Evolutionary conservation across 2,888 invertebrate genomes (phyloP).

Genomic region (Temnothorax unifasciatus): DNA sequence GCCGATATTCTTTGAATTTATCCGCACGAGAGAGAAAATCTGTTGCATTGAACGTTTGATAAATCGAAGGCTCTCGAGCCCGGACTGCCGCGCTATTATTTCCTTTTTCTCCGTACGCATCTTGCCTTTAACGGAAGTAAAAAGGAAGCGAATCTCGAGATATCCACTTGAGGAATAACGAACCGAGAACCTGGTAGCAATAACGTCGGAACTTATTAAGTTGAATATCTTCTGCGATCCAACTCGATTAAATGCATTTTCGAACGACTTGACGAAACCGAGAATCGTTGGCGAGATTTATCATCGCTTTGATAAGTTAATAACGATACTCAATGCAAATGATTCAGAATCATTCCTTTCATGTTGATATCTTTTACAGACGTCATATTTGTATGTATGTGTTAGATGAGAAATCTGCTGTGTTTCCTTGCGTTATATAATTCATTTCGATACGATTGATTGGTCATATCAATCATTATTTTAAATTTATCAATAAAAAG

Average conservation of each 20-base stretch:
- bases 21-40: constrained; percentile 38
- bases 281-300: constrained; percentile 11
- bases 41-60: constrained; percentile 49
- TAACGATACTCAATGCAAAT: constrained; percentile 36
- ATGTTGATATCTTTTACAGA: background rate
- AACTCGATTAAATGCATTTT: constrained; percentile 36
- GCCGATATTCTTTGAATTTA: constrained; percentile 42
- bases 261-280: constrained; percentile 13
- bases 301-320: constrained; percentile 41
- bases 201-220: constrained; percentile 46
- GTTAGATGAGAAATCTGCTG: background rate
- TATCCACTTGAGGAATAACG: constrained; percentile 68
- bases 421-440: background rate
- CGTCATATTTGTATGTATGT: background rate
- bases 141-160: constrained; percentile 53
- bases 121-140: constrained; percentile 45
- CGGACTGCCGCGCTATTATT: constrained; percentile 40
- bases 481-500: background rate
- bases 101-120: constrained; percentile 43
- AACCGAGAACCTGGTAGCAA: constrained; percentile 56
- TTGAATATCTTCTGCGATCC: constrained; percentile 13
- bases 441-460: background rate
- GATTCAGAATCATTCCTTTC: constrained; percentile 25
- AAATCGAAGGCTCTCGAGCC: constrained; percentile 43
- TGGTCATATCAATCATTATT: background rate